Evolutionary conservation across 2,797 vertebrate species (phyloP), one percentile per base, ranked within the genome.

Genomic region (Halcyon leucocephala): DNA sequence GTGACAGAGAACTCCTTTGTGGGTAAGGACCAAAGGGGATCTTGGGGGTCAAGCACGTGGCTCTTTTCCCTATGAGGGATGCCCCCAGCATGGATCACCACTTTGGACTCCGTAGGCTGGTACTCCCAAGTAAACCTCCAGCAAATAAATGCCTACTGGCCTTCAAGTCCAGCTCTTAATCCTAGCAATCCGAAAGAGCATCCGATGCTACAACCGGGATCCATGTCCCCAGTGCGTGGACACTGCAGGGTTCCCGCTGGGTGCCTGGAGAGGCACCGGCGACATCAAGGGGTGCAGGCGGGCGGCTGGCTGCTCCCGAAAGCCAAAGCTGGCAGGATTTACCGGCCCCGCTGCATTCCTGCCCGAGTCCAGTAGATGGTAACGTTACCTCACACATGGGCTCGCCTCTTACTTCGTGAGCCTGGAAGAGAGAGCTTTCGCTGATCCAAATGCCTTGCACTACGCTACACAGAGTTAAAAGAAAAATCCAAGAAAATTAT

Each of bases 1-100:
- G 12, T 29, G 11, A 76, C 29, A 35, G 31, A 33, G 22, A 49
- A 7, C 7, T 2, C 28, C 25, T 65, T 33, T 25, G 7, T 21
- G 29, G 7, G 21, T 19, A 62, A 61, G 54, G 33, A 64, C 33
- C 14, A 24, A 33, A 19, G 0, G 2, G 37, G 21, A 16, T 12
- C 1, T 2, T 2, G 9, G 14, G 6, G 4, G 19, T 48, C 1
- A 3, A 0, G 0, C 4, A 6, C 21, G 51, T 39, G 54, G 7
- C 22, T 25, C 49, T 46, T 55, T 71, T 39, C 13, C 25, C 19
- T 42, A 1, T 4, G 28, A n/a, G 19, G 7, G 67, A 6, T 10
- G 17, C 5, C 5, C 9, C 21, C 18, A 28, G n/a, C 37, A 57
- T 19, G 21, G 31, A n/a, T n/a, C 11, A 6, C 33, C 15, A 3